Evolutionary conservation across 2,113 vertebrate species (phyloP).

Genomic region (Melanocharis versteri): DNA sequence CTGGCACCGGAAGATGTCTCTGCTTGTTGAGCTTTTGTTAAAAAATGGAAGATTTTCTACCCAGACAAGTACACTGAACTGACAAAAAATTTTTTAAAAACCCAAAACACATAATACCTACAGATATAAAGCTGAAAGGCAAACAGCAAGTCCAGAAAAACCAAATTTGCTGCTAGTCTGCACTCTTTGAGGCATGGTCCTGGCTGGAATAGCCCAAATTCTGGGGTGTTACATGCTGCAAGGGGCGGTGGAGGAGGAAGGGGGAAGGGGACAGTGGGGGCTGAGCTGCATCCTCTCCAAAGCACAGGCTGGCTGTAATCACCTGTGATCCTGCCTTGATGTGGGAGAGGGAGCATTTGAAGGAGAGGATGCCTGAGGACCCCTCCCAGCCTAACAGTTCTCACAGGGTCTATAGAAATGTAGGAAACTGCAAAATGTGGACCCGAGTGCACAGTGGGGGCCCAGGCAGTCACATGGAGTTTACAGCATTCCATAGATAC

Average conservation of each 20-base stretch:
- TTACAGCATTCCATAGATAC: fast-evolving
- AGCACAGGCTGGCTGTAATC: not conserved
- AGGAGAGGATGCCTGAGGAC: not conserved
- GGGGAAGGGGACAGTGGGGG: not conserved
- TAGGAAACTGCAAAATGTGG: fast-evolving
- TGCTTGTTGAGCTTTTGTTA: not conserved
- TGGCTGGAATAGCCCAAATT: not conserved
- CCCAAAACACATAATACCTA: no score
- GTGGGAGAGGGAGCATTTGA: not conserved
- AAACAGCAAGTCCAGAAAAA: not conserved
- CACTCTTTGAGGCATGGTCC: not conserved
- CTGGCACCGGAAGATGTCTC: not conserved
- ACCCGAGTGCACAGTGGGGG: not conserved
- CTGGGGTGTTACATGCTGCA: not conserved
- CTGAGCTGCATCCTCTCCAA: not conserved
- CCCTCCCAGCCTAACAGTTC: not conserved
- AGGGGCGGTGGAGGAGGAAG: not conserved
- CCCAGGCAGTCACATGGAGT: not conserved
- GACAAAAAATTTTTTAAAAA: no score
- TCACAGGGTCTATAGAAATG: not conserved
- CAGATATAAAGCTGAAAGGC: not conserved
- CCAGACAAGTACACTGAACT: not conserved
- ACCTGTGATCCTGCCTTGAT: not conserved
- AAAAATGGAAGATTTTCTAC: not conserved
- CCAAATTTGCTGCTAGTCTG: not conserved